Evolutionary conservation across 2,888 invertebrate species (phyloP).

Genomic region (Tetranychus piercei): DNA sequence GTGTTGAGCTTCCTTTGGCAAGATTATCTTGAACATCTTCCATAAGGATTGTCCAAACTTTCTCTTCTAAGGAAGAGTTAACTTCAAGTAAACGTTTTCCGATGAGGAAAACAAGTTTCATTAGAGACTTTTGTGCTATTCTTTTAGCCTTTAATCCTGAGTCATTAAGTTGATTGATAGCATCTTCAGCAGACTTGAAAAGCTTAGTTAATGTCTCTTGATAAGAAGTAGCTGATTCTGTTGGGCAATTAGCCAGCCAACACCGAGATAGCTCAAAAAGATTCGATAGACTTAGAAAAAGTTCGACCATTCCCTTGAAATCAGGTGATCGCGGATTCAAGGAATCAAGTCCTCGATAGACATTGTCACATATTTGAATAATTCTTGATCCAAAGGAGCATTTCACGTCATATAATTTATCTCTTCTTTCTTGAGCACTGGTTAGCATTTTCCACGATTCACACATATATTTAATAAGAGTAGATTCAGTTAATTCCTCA

Average conservation of each 20-base stretch:
- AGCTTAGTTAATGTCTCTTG: background rate
- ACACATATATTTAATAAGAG: background rate
- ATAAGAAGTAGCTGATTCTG: background rate
- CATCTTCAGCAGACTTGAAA: background rate
- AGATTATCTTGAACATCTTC: conserved; percentile 4
- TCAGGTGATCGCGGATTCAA: background rate
- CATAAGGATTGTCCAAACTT: background rate
- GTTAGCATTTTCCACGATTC: conserved; percentile 6
- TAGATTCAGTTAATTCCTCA: background rate
- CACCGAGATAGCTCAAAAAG: background rate
- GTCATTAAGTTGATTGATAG: background rate
- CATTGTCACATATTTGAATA: background rate
- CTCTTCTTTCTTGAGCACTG: background rate
- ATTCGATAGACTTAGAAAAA: background rate
- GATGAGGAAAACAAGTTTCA: background rate
- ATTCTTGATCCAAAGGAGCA: background rate
- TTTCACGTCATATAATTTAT: background rate
- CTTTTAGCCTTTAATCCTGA: background rate
- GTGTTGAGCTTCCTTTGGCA: conserved; percentile 6
- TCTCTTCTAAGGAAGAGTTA: conserved; percentile 2
- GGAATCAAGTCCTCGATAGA: background rate
- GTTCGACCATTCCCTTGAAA: background rate
- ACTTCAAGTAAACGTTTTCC: conserved; percentile 2
- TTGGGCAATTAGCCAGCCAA: background rate
- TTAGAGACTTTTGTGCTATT: background rate